phyloP scores from a whole-genome alignment of 1,140 invertebrate species.

The Drosophila neocordata region DNA sequence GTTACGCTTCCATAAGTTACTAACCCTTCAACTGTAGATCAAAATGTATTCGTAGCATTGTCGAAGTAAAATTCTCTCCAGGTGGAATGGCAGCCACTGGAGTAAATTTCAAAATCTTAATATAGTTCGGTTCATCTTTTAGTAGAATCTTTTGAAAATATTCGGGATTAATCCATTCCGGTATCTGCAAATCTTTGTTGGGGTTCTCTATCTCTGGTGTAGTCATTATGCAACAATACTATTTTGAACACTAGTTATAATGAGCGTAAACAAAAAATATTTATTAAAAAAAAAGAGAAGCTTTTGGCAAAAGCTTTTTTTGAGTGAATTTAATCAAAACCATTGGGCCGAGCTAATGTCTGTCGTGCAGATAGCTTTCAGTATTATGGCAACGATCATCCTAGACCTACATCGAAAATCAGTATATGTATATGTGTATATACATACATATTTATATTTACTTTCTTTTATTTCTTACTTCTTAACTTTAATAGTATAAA shows the following conservation, averaged over 20 bases:
- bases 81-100: conserved; percentile 66
- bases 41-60: conserved; percentile 63
- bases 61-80: conserved; percentile 70
- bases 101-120: conserved; percentile 54
- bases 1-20: neutral
- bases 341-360: too few species aligned
- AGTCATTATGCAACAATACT: neutral
- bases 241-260: neutral
- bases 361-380: too few species aligned
- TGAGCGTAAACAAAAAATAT: neutral
- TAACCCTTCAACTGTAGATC: conserved; percentile 63
- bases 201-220: conserved; percentile 46
- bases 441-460: too few species aligned
- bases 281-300: neutral
- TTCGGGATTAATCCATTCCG: conserved; percentile 82
- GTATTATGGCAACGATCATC: too few species aligned
- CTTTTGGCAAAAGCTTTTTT: neutral
- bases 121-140: conserved; percentile 77
- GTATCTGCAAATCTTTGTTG: conserved; percentile 66
- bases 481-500: too few species aligned
- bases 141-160: conserved; percentile 82
- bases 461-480: too few species aligned
- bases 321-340: too few species aligned
- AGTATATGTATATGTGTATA: too few species aligned
- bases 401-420: too few species aligned